A percentile compares a stretch with the other conserved stretches of the same genome.
These are phyloP conservation scores for Cranoglanis bouderius DNA, from an alignment of 2,113 vertebrate genomes.

Conservation along the genomic window DNA sequence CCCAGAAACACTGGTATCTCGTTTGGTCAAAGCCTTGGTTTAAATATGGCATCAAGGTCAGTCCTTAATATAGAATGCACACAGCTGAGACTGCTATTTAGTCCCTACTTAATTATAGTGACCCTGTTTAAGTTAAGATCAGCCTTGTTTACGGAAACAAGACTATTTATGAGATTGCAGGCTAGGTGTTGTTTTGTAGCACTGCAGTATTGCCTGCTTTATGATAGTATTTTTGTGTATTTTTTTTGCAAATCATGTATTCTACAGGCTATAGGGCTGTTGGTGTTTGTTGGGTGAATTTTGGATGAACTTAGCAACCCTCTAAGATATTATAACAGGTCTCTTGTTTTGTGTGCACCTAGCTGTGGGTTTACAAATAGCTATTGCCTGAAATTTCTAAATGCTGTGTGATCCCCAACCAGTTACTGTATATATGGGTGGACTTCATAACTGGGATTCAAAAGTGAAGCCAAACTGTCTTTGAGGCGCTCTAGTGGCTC, in stretches of 20 bases:
- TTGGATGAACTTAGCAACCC: conserved; percentile 5
- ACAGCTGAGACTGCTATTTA: neutral
- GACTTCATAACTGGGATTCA: neutral
- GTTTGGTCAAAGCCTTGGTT: neutral
- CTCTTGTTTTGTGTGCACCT: conserved; percentile 30
- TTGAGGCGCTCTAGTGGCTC: neutral
- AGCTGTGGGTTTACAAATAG: conserved; percentile 23
- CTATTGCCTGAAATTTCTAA: neutral
- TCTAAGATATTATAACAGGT: conserved; percentile 10
- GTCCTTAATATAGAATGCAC: conserved; percentile 24
- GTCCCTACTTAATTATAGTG: conserved; percentile 25
- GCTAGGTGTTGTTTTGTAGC: neutral
- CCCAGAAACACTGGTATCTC: neutral
- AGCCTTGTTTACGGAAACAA: neutral
- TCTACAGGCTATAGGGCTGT: neutral
- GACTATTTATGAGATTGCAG: neutral
- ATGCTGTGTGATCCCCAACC: neutral
- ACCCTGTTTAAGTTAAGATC: conserved; percentile 32
- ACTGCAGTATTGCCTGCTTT: neutral
- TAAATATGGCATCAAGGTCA: conserved; percentile 10
- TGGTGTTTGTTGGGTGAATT: neutral
- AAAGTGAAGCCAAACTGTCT: neutral
- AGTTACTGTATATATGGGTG: neutral
- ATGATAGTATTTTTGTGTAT: neutral
- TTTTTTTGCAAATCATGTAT: neutral